Conservation (phyloP, 2,888 invertebrate genomes). For the Galerucella pusilla region DNA sequence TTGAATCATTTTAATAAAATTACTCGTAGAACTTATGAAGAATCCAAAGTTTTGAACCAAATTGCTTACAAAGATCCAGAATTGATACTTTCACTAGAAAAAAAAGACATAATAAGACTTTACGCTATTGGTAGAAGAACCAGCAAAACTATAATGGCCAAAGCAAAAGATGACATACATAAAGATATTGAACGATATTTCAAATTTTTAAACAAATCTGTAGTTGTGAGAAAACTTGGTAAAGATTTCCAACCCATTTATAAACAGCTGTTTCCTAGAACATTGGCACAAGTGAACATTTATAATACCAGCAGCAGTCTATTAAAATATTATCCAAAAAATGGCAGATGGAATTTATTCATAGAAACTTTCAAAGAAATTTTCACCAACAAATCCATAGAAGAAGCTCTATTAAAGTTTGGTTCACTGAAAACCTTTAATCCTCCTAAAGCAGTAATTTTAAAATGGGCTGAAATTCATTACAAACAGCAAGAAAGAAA, state of each 20-base stretch:
- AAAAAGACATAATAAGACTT: conserved; percentile 20
- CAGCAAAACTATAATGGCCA: conserved; percentile 38
- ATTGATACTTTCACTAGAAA: conserved; percentile 39
- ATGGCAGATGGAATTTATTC: conserved; percentile 45
- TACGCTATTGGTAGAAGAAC: conserved; percentile 40
- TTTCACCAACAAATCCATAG: conserved; percentile 33
- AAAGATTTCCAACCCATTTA: conserved; percentile 39
- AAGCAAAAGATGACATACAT: conserved; percentile 39
- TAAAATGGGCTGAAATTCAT: conserved; percentile 45
- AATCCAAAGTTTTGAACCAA: conserved; percentile 41
- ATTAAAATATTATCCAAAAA: conserved; percentile 44
- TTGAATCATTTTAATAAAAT: conserved; percentile 39
- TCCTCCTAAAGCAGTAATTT: conserved; percentile 37
- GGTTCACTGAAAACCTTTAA: conserved; percentile 27
- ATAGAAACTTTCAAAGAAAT: conserved; percentile 34
- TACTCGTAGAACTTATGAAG: conserved; percentile 22
- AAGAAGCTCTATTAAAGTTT: conserved; percentile 27
- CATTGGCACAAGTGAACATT: conserved; percentile 24
- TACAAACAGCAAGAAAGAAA: conserved; percentile 39
- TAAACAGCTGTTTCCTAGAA: conserved; percentile 37
- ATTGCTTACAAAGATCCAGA: conserved; percentile 42
- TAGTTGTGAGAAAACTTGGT: conserved; percentile 40
- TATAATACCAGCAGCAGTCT: conserved; percentile 19
- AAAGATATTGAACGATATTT: conserved; percentile 36
- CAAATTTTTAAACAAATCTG: conserved; percentile 34